A percentile compares a stretch with the other conserved stretches of the same genome.
These are phyloP conservation scores for Cinclus mexicanus DNA, from an alignment of 2,113 vertebrate species.

Conservation along the genomic window DNA sequence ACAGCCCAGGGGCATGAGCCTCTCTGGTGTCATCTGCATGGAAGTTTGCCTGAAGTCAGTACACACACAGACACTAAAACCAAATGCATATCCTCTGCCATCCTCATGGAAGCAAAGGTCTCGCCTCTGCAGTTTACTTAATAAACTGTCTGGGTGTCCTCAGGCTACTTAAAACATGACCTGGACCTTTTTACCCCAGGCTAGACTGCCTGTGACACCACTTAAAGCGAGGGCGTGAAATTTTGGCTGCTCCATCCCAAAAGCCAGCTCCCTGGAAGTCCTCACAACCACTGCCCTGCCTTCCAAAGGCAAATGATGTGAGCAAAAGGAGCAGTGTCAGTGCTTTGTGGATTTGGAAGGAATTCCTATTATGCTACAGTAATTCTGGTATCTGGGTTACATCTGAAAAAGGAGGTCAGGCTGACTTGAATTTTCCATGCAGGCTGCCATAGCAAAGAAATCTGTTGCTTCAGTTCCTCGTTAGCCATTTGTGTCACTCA, in stretches of 20 bases:
- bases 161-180: conserved; percentile 41
- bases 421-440: conserved; percentile 70
- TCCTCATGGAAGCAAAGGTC: conserved; percentile 1
- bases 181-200: background rate
- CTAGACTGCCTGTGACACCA: background rate
- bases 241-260: background rate
- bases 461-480: conserved; percentile 64
- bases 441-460: conserved; percentile 59
- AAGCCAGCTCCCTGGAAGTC: conserved; percentile 7
- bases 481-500: conserved; percentile 34
- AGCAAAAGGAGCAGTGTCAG: background rate
- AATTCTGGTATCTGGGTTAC: conserved; percentile 71
- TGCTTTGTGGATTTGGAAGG: conserved; percentile 71
- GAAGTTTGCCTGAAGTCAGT: background rate
- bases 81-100: background rate
- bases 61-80: background rate
- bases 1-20: background rate
- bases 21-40: background rate
- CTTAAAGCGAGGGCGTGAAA: background rate
- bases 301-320: background rate
- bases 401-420: conserved; percentile 70
- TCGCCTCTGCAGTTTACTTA: background rate
- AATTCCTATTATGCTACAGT: conserved; percentile 71
- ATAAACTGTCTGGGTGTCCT: background rate
- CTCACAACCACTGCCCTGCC: conserved; percentile 17